These are phyloP conservation scores for human (Homo sapiens) DNA, from an alignment of 2,113 vertebrate species.

Conservation along the genomic window GRCh38 chr11:67419001-67419500, in stretches of 20 bases:
- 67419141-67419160: slow-evolving; percentile 80
- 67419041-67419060: slow-evolving; percentile 80
- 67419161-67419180: slow-evolving; percentile 80
- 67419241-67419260: slow-evolving; percentile 77
- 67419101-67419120: slow-evolving; percentile 51
- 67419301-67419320: neutral
- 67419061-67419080: slow-evolving; percentile 79
- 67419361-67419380: neutral
- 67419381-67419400: neutral
- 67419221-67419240: slow-evolving; percentile 76
- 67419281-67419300: neutral
- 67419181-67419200: slow-evolving; percentile 81
- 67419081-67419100: slow-evolving; percentile 84
- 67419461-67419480: neutral
- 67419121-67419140: neutral
- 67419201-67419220: slow-evolving; percentile 79
- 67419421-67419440: neutral
- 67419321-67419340: neutral
- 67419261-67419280: neutral
- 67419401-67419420: neutral
- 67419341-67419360: neutral
- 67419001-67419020: slow-evolving; percentile 80
- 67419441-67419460: neutral
- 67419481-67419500: slow-evolving; percentile 80
- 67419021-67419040: slow-evolving; percentile 82